A percentile compares a stretch with the other conserved stretches of the same genome.
Conservation (phyloP, 1,140 invertebrate species). For the Bombus superbus region DNA sequence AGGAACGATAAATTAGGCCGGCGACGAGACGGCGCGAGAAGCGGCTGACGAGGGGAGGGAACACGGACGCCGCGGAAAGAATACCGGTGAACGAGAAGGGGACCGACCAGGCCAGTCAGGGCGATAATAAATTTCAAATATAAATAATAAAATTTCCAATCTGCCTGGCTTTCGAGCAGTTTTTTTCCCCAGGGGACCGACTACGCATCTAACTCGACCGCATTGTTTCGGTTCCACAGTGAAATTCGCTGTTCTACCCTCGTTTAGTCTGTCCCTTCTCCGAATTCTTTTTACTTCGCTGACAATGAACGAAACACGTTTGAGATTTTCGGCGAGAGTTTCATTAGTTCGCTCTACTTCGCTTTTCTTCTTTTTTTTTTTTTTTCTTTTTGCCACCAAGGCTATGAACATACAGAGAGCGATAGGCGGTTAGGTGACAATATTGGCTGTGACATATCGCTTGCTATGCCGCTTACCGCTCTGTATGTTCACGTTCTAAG, state of each 20-base stretch:
- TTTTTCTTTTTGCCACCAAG: too few species aligned
- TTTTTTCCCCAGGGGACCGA: slow-evolving; percentile 68
- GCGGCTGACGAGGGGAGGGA: slow-evolving; percentile 19
- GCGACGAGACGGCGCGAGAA: slow-evolving; percentile 71
- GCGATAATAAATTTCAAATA: slow-evolving; percentile 82
- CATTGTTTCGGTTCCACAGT: background rate
- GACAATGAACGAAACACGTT: background rate
- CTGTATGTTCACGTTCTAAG: background rate
- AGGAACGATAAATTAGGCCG: slow-evolving; percentile 82
- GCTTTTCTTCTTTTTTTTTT: too few species aligned
- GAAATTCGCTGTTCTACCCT: background rate
- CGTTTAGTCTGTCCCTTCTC: background rate
- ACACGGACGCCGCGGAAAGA: background rate
- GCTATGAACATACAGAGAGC: too few species aligned
- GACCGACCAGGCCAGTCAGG: slow-evolving; percentile 34
- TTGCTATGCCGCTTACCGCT: too few species aligned
- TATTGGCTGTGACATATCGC: too few species aligned
- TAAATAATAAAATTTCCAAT: slow-evolving; percentile 78
- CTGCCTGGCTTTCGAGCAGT: slow-evolving; percentile 64
- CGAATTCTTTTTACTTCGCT: background rate
- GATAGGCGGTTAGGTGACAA: too few species aligned
- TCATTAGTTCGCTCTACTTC: background rate
- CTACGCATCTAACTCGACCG: background rate
- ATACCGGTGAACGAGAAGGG: background rate
- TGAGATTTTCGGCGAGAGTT: background rate